Base-by-base conservation (phyloP, 2,113 vertebrate genomes). In the Lonchura striata region DNA sequence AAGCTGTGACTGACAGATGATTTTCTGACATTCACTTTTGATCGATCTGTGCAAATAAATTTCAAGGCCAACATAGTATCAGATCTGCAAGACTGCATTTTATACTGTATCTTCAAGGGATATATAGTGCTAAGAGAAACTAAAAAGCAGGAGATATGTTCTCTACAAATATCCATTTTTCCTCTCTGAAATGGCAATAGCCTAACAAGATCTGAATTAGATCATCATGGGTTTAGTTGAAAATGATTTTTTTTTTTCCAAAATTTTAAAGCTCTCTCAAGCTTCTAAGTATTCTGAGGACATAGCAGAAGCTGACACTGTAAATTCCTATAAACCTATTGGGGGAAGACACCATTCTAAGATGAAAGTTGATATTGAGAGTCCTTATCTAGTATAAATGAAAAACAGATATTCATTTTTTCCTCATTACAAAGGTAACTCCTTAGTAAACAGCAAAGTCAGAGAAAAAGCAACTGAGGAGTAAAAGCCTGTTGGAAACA, bases 21-120 rank as follows among this genome's bases (percentile, higher is more conserved):
- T 92, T 88, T 85, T 96, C 94, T 90, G 92, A 83, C 44, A 88
- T 63, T 93, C 76, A 78, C 35, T 86, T 92, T 75, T 83, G 86
- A 90, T 88, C 50, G 46, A 90, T 83, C 79, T 86, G 68, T 61
- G 50, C 46, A 90, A 94, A 86, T 42, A 95, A 86, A 88, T 94
- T 82, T 70, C 82, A 81, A 90, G 79, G 82, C 65, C 42, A 79
- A 41, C n/a, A 69, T 6, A 35, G 37, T 42, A 76, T 82, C 78
- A 92, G 19, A 57, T 12, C 50, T 72, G 23, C 31, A 79, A 50
- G 85, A 72, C n/a, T 61, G 10, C 39, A 53, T 85, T 82, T 89
- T 82, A 65, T 79, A 42, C 25, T 85, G 0, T 28, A 69, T 54
- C 41, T 87, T 92, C 21, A 65, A 89, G 72, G 27, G 25, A 33